Percentiles rank a stretch among this genome's conserved stretches.
These are phyloP conservation scores for Dicaeum eximium DNA, from an alignment of 2,113 vertebrate genomes.

Conservation along the genomic window DNA sequence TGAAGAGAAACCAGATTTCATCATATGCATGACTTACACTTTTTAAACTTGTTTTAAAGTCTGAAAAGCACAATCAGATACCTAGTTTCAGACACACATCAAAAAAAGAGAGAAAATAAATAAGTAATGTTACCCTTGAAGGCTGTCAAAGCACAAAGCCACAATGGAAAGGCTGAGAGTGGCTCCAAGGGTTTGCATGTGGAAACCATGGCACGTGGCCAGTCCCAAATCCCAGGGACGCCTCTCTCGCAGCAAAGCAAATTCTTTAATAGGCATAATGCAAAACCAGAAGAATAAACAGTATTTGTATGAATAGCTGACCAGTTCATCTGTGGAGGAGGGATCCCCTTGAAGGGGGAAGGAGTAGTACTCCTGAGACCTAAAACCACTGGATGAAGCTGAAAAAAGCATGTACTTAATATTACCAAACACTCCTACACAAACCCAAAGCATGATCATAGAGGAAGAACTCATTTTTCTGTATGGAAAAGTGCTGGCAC, in stretches of 20 bases:
- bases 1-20: neutral
- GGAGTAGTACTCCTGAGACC: neutral
- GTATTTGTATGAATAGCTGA: constrained; percentile 31
- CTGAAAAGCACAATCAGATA: neutral
- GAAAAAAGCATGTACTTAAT: neutral
- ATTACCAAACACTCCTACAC: constrained; percentile 21
- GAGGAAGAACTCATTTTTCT: neutral
- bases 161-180: constrained; percentile 6
- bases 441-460: neutral
- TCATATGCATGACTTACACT: accelerated
- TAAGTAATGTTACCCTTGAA: neutral
- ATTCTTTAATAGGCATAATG: constrained; percentile 54
- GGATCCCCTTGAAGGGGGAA: constrained; percentile 16
- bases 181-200: constrained; percentile 9
- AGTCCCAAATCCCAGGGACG: constrained; percentile 24
- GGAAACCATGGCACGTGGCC: neutral
- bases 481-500: neutral
- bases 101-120: neutral
- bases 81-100: neutral
- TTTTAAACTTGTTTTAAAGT: neutral
- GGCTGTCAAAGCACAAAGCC: constrained; percentile 12
- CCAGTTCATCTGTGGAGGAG: constrained; percentile 40
- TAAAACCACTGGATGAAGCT: neutral
- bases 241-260: neutral
- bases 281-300: constrained; percentile 55